Evolutionary conservation across 1,140 invertebrate species (phyloP).

Genomic region (Microvelia longipes): DNA sequence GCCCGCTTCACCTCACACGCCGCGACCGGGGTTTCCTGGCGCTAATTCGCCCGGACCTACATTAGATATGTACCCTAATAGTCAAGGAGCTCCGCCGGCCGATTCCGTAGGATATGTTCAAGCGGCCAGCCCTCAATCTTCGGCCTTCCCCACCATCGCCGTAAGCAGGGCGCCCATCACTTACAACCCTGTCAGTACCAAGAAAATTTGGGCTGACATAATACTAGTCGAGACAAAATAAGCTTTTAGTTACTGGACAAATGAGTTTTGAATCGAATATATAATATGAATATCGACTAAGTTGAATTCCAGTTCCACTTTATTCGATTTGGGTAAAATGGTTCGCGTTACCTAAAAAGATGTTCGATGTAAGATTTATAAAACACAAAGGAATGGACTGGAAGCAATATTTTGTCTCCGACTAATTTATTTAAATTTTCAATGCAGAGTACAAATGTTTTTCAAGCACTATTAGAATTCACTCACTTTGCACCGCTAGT

Average conservation of each 20-base stretch:
- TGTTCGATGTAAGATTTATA: too few species aligned
- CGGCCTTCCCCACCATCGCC: constrained; percentile 69
- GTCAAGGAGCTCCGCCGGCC: constrained; percentile 36
- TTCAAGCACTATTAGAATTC: too few species aligned
- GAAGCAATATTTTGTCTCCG: too few species aligned
- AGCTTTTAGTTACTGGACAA: background rate
- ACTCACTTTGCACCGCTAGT: too few species aligned
- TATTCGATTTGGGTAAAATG: background rate
- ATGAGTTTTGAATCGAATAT: background rate
- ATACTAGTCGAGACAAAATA: background rate
- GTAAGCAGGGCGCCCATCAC: constrained; percentile 75
- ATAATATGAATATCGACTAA: background rate
- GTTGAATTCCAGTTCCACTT: background rate
- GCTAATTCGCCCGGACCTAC: constrained; percentile 70
- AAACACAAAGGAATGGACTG: too few species aligned
- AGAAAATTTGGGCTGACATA: background rate
- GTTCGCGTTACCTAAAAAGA: background rate
- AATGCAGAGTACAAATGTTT: too few species aligned
- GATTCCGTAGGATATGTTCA: constrained; percentile 79
- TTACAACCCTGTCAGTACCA: constrained; percentile 66
- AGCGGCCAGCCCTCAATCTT: constrained; percentile 80
- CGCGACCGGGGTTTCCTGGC: constrained; percentile 35
- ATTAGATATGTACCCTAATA: constrained; percentile 78
- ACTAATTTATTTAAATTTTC: too few species aligned
- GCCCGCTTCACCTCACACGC: constrained; percentile 44